Evolutionary conservation across 2,113 vertebrate genomes (phyloP).

Genomic region (Ptychochromis oligacanthus): DNA sequence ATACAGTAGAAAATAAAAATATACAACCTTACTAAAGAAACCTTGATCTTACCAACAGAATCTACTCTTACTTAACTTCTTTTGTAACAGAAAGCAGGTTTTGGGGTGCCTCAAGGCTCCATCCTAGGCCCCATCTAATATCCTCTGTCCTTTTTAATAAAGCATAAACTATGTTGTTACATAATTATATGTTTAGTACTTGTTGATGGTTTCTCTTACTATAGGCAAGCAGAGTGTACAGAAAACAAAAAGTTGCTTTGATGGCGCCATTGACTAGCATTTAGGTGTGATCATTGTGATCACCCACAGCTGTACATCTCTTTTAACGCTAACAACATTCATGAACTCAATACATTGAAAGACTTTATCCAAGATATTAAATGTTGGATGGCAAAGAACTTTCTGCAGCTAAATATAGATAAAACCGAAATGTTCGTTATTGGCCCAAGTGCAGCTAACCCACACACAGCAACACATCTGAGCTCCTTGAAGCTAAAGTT

Average conservation of each 20-base stretch:
- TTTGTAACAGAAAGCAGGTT: not conserved
- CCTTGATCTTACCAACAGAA: not conserved
- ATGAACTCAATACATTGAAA: too few relatives aligned
- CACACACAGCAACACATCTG: too few relatives aligned
- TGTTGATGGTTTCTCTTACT: not conserved
- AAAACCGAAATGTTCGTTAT: too few relatives aligned
- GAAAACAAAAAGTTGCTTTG: not conserved
- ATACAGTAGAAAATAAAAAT: not conserved
- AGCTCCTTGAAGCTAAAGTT: too few relatives aligned
- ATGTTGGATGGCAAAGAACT: too few relatives aligned
- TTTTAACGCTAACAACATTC: too few relatives aligned
- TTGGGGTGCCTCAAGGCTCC: not conserved
- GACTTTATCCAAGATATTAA: too few relatives aligned
- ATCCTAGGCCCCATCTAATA: not conserved
- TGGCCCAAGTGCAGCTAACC: too few relatives aligned
- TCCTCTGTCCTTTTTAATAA: not conserved
- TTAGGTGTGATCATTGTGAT: not conserved
- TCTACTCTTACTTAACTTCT: not conserved
- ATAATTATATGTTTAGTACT: not conserved
- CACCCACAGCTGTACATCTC: too few relatives aligned
- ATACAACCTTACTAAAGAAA: not conserved
- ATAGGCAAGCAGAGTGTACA: not conserved
- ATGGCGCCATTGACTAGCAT: not conserved
- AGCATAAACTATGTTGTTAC: not conserved
- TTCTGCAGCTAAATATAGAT: too few relatives aligned